A percentile compares a stretch with the other conserved stretches of the same genome.
Evolutionary conservation across 2,113 vertebrate genomes (phyloP).

Genomic region (Hippocampus zosterae): DNA sequence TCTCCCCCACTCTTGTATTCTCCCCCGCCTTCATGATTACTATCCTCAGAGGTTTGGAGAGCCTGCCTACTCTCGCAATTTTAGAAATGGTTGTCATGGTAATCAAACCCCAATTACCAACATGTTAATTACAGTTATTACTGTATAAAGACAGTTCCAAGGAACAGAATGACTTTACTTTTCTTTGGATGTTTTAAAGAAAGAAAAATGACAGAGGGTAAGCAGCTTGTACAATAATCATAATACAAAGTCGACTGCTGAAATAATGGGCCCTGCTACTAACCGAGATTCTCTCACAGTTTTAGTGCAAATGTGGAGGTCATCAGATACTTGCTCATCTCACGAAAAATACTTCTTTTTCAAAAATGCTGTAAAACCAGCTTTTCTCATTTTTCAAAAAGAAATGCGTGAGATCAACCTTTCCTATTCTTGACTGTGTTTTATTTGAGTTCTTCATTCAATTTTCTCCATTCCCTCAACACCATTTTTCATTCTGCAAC

Average conservation of each 20-base stretch:
- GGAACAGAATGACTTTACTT: slow-evolving; percentile 39
- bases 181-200: slow-evolving; percentile 50
- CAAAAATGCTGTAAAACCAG: too few relatives aligned
- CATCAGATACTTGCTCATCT: not conserved
- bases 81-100: slow-evolving; percentile 71
- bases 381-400: too few relatives aligned
- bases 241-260: slow-evolving; percentile 37
- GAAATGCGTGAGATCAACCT: too few relatives aligned
- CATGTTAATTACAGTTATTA: slow-evolving; percentile 75
- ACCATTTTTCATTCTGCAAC: too few relatives aligned
- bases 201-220: slow-evolving; percentile 56
- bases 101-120: slow-evolving; percentile 68
- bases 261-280: slow-evolving; percentile 8
- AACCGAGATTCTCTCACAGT: not conserved
- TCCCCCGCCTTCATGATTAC: slow-evolving; percentile 41
- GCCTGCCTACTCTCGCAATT: slow-evolving; percentile 51
- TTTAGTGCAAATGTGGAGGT: slow-evolving; percentile 8
- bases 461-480: too few relatives aligned
- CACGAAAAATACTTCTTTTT: too few relatives aligned
- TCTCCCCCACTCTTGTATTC: slow-evolving; percentile 27
- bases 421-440: too few relatives aligned
- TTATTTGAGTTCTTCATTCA: too few relatives aligned
- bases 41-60: slow-evolving; percentile 45
- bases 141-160: slow-evolving; percentile 54
- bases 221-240: slow-evolving; percentile 48